Evolutionary conservation across 2,888 invertebrate genomes (phyloP).

Genomic region (Aphidoletes aphidimyza): DNA sequence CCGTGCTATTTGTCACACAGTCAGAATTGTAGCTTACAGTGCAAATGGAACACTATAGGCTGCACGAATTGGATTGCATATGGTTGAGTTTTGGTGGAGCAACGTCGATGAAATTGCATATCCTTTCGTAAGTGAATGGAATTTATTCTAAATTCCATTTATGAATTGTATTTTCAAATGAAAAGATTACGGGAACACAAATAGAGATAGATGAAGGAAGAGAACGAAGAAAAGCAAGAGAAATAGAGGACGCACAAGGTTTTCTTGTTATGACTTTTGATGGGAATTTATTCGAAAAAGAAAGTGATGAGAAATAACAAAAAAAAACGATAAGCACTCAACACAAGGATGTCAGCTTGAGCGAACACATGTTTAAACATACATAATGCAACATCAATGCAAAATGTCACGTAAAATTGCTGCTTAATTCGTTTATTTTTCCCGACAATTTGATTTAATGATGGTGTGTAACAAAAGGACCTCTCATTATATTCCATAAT

Average conservation of each 20-base stretch:
- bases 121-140: neutral
- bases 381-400: neutral
- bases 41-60: neutral
- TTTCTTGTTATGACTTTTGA: neutral
- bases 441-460: conserved; percentile 44
- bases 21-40: neutral
- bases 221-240: neutral
- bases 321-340: neutral
- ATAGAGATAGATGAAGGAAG: too few species aligned
- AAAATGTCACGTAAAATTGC: neutral
- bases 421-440: conserved; percentile 48
- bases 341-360: neutral
- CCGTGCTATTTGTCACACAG: neutral
- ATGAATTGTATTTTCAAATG: neutral
- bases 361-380: neutral
- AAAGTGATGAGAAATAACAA: too few species aligned
- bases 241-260: neutral
- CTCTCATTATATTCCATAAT: conserved; percentile 34
- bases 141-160: neutral
- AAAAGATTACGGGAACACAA: neutral
- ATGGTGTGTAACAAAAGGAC: neutral
- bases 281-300: neutral
- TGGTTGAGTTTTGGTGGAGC: too few species aligned
- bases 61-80: too few species aligned
- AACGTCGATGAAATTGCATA: too few species aligned